Conservation (phyloP, 2,797 vertebrate species). For the Cottoperca gobio region DNA sequence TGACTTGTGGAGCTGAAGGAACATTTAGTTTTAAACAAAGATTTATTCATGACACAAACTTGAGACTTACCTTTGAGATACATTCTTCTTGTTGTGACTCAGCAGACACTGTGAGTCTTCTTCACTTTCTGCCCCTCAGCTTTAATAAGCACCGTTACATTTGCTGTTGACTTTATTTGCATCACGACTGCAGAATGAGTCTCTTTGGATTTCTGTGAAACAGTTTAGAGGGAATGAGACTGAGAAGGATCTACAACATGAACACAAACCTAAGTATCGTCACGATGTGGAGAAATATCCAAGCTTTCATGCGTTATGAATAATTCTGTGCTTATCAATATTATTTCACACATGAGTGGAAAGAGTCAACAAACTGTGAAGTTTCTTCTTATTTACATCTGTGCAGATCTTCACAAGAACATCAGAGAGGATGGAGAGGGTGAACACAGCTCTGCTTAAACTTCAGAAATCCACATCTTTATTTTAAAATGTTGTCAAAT, state of each 20-base stretch:
- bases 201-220: not conserved
- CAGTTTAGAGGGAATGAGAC: not conserved
- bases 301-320: too few relatives aligned
- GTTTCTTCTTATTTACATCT: constrained; percentile 3
- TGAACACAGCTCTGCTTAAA: constrained; percentile 22
- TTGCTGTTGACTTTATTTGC: not conserved
- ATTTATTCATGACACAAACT: not conserved
- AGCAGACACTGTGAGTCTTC: too few relatives aligned
- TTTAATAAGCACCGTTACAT: not conserved
- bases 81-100: too few relatives aligned
- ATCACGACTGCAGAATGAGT: not conserved
- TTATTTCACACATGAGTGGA: too few relatives aligned
- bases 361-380: not conserved
- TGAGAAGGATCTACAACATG: not conserved
- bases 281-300: too few relatives aligned
- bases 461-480: constrained; percentile 25
- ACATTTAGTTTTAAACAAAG: constrained; percentile 4
- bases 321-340: too few relatives aligned
- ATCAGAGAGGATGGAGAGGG: constrained; percentile 12
- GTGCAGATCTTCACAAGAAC: constrained; percentile 16
- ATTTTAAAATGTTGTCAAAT: constrained; percentile 34
- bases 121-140: too few relatives aligned
- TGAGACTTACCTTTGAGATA: too few relatives aligned
- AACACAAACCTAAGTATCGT: not conserved
- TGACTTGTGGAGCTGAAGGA: constrained; percentile 7